A percentile compares a stretch with the other conserved stretches of the same genome.
Conservation (phyloP, 2,888 invertebrate species). For the Trypoxylon attenuatum region DNA sequence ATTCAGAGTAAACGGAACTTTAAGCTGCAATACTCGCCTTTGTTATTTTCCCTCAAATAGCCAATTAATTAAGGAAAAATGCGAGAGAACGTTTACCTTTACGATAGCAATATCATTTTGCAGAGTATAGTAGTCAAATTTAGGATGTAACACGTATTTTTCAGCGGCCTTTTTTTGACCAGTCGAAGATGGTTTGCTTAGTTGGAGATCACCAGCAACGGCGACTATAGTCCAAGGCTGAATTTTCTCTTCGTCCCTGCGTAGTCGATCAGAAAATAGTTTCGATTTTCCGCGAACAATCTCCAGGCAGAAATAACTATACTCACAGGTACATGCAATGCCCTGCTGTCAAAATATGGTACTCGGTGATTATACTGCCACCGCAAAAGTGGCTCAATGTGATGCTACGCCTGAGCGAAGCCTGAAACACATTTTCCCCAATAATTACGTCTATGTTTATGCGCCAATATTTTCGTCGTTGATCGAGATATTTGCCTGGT, state of each 20-base stretch:
- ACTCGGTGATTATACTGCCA: conserved; percentile 51
- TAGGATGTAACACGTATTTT: conserved; percentile 46
- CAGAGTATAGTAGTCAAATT: conserved; percentile 32
- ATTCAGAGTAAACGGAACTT: conserved; percentile 44
- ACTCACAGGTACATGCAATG: conserved; percentile 62
- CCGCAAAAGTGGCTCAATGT: conserved; percentile 62
- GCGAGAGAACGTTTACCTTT: conserved; percentile 43
- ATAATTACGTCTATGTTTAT: neutral
- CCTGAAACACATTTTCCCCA: conserved; percentile 39
- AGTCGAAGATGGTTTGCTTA: conserved; percentile 17
- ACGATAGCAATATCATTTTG: conserved; percentile 65
- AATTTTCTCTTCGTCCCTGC: conserved; percentile 5
- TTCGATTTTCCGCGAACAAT: neutral
- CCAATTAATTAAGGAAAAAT: no score
- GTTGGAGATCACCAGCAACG: conserved; percentile 55
- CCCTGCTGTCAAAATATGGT: conserved; percentile 60
- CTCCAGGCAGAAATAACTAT: neutral
- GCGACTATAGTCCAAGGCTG: conserved; percentile 47
- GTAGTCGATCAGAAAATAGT: neutral
- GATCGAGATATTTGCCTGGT: conserved; percentile 45
- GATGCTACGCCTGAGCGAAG: conserved; percentile 57
- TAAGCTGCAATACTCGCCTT: conserved; percentile 57
- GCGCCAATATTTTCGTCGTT: neutral
- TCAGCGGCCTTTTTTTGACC: conserved; percentile 52
- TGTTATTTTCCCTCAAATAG: no score